Percentiles rank a stretch among this genome's conserved stretches.
These are phyloP conservation scores for Spermophilus dauricus DNA, from an alignment of 2,113 vertebrate species.

Conservation along the genomic window DNA sequence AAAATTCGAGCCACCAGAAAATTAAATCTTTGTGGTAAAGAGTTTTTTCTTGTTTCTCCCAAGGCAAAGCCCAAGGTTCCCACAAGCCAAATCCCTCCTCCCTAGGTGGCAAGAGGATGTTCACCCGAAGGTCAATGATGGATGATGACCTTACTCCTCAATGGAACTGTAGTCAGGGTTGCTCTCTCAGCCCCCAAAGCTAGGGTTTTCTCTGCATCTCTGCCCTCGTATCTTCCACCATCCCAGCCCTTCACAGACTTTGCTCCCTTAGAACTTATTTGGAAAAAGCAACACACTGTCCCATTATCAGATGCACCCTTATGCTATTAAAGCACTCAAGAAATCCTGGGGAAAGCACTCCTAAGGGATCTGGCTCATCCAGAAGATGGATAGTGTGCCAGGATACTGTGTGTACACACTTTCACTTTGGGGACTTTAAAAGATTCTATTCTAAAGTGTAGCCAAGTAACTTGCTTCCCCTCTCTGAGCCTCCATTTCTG, in stretches of 20 bases:
- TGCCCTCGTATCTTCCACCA: not conserved
- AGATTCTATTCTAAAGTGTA: not conserved
- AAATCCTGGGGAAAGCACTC: not conserved
- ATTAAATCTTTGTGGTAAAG: not conserved
- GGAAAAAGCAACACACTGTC: not conserved
- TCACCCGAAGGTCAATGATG: not conserved
- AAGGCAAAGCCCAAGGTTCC: not conserved
- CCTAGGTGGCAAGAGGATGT: not conserved
- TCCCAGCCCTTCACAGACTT: not conserved
- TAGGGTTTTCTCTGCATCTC: not conserved
- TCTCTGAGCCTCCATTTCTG: not conserved
- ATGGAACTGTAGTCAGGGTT: not conserved
- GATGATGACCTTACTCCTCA: not conserved
- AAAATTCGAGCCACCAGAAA: not conserved
- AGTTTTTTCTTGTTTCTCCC: not conserved
- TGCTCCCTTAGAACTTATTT: not conserved
- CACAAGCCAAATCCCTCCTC: not conserved
- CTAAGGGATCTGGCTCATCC: not conserved
- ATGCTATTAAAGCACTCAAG: not conserved
- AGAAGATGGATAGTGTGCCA: not conserved
- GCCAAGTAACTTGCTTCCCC: not conserved
- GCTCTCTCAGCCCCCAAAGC: not conserved
- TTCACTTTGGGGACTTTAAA: too few species aligned
- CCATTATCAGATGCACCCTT: not conserved
- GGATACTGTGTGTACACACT: too few species aligned